Percentiles rank a stretch among this genome's conserved stretches.
These are phyloP conservation scores for Agriotes lineatus DNA, from an alignment of 2,888 invertebrate genomes.

Conservation along the genomic window DNA sequence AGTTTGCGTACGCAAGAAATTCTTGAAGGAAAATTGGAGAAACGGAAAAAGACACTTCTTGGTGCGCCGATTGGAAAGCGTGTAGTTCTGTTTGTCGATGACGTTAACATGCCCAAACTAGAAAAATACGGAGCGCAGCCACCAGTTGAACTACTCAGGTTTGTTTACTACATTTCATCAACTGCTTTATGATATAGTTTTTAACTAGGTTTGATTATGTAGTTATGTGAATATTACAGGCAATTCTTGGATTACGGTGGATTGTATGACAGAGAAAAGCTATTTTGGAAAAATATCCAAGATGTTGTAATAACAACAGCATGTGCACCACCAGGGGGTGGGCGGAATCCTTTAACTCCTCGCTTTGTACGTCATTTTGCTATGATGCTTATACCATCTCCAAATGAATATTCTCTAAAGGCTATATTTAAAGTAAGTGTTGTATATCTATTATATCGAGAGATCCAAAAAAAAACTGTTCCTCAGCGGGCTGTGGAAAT, in stretches of 20 bases:
- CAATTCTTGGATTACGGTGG: slow-evolving; percentile 85
- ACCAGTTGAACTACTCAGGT: slow-evolving; percentile 89
- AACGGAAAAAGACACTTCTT: slow-evolving; percentile 81
- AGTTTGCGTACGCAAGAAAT: slow-evolving; percentile 88
- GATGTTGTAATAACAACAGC: slow-evolving; percentile 87
- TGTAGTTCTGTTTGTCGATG: slow-evolving; percentile 89
- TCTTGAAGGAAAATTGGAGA: slow-evolving; percentile 87
- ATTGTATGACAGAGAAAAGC: slow-evolving; percentile 87
- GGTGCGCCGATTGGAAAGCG: slow-evolving; percentile 88
- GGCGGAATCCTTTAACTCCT: slow-evolving; percentile 85
- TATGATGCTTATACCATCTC: slow-evolving; percentile 85
- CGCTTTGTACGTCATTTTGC: slow-evolving; percentile 91
- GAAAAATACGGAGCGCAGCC: slow-evolving; percentile 93
- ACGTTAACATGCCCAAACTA: slow-evolving; percentile 91
- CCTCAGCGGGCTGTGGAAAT: too few relatives aligned
- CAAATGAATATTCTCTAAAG: slow-evolving; percentile 80
- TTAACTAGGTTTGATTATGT: too few relatives aligned
- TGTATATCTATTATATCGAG: too few relatives aligned
- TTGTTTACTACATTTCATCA: background rate
- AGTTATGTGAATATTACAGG: too few relatives aligned
- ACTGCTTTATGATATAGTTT: too few relatives aligned
- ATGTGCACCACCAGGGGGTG: slow-evolving; percentile 93
- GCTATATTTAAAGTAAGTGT: slow-evolving; percentile 78
- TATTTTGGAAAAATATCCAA: slow-evolving; percentile 90
- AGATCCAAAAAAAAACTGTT: too few relatives aligned